Base-by-base conservation (phyloP, 2,113 vertebrate genomes). In the Patagioenas fasciata region DNA sequence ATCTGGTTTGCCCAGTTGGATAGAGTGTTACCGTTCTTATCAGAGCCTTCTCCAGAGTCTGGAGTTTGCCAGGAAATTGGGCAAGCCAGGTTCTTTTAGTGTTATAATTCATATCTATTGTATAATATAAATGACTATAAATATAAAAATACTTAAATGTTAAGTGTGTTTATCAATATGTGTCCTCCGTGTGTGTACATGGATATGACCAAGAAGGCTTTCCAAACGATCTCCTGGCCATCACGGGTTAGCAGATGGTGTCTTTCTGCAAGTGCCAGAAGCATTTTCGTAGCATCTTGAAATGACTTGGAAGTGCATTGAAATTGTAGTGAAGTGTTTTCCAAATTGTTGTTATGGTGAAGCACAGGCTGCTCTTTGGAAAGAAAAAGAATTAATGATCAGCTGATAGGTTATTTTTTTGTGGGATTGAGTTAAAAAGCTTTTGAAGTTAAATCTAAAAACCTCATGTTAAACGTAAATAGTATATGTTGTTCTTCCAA, bases 341-440 rank as follows among this genome's bases (percentile, higher is more conserved):
- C 67, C 44, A 48, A 4, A 13, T 25, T 66, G 38, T 42, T 82
- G 26, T 67, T 60, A 5, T 0, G 0, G 40, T n/a, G 31, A 77
- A 73, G 38, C 51, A 36, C 40, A 18, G 36, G 3, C 31, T 66
- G 5, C 21, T 67, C 58, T 84, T 87, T 16, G 16, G 57, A n/a
- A 47, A 18, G 31, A 6, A 23, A 28, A 25, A 31, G 57, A 14
- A 47, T 6, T 9, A 36, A 12, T 29, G 29, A 24, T 56, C 16
- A 44, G 32, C 13, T 60, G 34, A 29, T 29, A 14, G 17, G 24
- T 71, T 92, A 36, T 8, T n/a, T 47, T 80, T 66, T 58, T 65
- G 48, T 56, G 51, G 29, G 32, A 50, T 31, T 15, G 38, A 70
- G 77, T 47, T 75, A 80, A 73, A 73, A 85, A 85, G 24, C 34